Conservation (phyloP, 92 coral and sea anemone genomes). For the Micromussa lordhowensis region DNA sequence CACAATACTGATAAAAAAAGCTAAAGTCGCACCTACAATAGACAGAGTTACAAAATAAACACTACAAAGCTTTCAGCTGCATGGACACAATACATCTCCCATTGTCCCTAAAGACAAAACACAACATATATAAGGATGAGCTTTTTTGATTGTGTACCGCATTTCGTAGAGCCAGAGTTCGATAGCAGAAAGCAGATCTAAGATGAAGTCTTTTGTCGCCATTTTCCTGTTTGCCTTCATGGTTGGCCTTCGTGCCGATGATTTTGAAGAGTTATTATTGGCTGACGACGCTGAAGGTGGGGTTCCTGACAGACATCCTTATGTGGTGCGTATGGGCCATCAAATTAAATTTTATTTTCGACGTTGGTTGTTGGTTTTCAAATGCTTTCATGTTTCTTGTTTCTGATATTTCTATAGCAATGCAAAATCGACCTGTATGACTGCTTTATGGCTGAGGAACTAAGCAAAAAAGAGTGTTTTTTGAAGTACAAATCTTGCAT, state of each 20-base stretch:
- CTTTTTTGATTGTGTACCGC: neutral
- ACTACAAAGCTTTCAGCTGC: too few relatives aligned
- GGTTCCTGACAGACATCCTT: constrained; percentile 71
- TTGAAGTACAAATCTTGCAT: constrained; percentile 60
- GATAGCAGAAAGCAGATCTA: neutral
- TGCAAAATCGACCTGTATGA: constrained; percentile 73
- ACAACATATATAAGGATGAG: neutral
- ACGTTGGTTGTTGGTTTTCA: neutral
- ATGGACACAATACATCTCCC: neutral
- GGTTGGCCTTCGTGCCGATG: constrained; percentile 24
- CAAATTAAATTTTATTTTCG: too few relatives aligned
- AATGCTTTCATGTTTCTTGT: neutral
- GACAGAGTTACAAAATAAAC: neutral
- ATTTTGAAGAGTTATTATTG: neutral
- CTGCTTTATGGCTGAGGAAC: constrained; percentile 40
- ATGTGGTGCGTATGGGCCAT: constrained; percentile 54
- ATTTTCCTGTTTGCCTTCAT: constrained; percentile 12
- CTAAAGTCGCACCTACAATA: neutral
- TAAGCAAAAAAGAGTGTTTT: constrained; percentile 40
- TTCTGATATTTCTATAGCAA: constrained; percentile 38
- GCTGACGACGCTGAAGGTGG: constrained; percentile 43
- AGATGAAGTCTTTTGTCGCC: constrained; percentile 10
- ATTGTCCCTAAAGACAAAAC: neutral
- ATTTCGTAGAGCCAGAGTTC: neutral
- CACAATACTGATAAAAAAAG: neutral